These are phyloP conservation scores for Copidosoma aretas DNA, from an alignment of 2,888 invertebrate species.

Conservation along the genomic window DNA sequence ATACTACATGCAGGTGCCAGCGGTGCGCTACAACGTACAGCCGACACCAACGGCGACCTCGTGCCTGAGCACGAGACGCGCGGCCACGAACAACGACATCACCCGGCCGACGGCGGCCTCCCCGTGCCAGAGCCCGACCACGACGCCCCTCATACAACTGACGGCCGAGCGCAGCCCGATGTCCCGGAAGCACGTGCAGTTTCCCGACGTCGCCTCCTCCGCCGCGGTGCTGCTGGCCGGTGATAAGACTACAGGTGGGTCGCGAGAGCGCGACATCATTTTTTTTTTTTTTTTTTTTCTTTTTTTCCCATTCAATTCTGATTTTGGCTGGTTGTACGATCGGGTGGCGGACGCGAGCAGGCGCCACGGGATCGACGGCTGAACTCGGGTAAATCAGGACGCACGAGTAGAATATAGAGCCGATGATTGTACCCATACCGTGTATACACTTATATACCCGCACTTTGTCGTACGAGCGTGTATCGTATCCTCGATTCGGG, in stretches of 20 bases:
- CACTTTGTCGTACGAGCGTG: no score
- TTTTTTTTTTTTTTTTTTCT: no score
- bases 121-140: constrained; percentile 67
- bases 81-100: constrained; percentile 62
- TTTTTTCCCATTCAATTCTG: no score
- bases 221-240: neutral
- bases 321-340: no score
- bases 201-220: constrained; percentile 65
- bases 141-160: constrained; percentile 45
- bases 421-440: no score
- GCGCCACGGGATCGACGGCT: no score
- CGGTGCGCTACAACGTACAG: constrained; percentile 66
- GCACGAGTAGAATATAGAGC: no score
- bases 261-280: no score
- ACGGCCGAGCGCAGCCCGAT: constrained; percentile 43
- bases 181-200: constrained; percentile 74
- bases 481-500: no score
- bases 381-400: no score
- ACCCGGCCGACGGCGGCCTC: constrained; percentile 61
- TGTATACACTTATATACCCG: no score
- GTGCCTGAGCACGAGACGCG: constrained; percentile 60
- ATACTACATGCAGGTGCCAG: constrained; percentile 64
- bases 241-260: neutral
- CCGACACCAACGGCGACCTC: constrained; percentile 65
- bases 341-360: no score